Evolutionary conservation across 2,797 vertebrate species (phyloP).

Genomic region (Phalanger gymnotis): DNA sequence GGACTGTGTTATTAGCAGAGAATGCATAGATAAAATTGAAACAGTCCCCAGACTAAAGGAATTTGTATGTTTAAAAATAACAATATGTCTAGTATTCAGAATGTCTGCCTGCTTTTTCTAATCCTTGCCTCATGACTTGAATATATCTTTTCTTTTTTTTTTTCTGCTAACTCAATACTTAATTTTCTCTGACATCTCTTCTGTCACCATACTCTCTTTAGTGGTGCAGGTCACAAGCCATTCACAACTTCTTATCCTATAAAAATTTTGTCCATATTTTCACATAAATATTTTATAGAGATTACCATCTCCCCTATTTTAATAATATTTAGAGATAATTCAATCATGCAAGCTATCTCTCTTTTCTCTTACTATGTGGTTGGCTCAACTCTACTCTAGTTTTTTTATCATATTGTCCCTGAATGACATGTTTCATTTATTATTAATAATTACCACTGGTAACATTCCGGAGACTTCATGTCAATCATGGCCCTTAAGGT

Average conservation of each 20-base stretch:
- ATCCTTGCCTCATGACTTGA: not conserved
- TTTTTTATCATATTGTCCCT: not conserved
- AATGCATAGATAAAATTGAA: not conserved
- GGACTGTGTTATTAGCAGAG: no score
- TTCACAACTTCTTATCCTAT: not conserved
- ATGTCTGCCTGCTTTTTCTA: not conserved
- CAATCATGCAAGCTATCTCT: no score
- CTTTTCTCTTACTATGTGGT: not conserved
- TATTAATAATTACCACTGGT: not conserved
- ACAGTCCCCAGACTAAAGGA: not conserved
- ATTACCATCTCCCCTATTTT: not conserved
- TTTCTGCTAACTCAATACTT: no score
- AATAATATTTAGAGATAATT: no score
- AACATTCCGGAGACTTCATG: not conserved
- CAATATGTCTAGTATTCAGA: not conserved
- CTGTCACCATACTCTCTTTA: no score
- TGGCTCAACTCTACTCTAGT: no score
- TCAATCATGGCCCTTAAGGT: not conserved
- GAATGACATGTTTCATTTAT: not conserved
- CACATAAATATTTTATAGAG: not conserved
- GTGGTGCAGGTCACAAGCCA: not conserved
- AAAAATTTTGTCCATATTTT: not conserved
- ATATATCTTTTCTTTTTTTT: no score
- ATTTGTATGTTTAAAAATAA: not conserved
- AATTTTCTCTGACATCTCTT: no score